phyloP scores from a whole-genome alignment of 1,140 invertebrate genomes.

The Phortica variegata region DNA sequence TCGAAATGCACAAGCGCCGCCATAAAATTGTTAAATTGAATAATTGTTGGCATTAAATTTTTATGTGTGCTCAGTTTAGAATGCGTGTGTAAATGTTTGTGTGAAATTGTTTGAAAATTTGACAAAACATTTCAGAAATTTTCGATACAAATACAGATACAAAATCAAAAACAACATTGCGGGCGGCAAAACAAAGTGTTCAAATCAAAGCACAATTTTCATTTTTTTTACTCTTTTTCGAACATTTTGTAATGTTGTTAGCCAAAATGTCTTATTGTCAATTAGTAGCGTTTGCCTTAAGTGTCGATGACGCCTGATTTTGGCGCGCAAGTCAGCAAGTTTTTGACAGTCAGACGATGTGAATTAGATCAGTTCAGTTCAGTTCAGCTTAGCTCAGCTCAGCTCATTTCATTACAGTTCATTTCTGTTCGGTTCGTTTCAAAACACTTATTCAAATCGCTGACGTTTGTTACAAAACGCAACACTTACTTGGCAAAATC shows the following conservation, averaged over 20 bases:
- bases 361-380: constrained; percentile 7
- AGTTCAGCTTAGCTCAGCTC: constrained; percentile 2
- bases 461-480: too few species aligned
- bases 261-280: constrained; percentile 43
- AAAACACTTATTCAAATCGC: neutral
- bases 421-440: neutral
- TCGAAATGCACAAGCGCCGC: too few species aligned
- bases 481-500: constrained; percentile 39
- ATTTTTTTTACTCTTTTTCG: constrained; percentile 1
- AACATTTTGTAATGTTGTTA: constrained; percentile 16
- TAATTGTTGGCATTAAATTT: constrained; percentile 48
- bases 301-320: too few species aligned
- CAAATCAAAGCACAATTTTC: neutral
- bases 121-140: constrained; percentile 7
- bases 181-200: constrained; percentile 2
- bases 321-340: constrained; percentile 1
- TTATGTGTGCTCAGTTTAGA: too few species aligned
- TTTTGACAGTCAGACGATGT: constrained; percentile 7
- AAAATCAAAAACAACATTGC: constrained; percentile 26
- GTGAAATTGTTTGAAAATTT: constrained; percentile 18
- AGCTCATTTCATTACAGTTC: too few species aligned
- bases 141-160: constrained; percentile 24
- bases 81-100: constrained; percentile 29
- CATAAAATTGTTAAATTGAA: constrained; percentile 40
- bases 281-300: too few species aligned